These are phyloP conservation scores for Xestobium rufovillosum DNA, from an alignment of 2,888 invertebrate genomes.

Conservation along the genomic window DNA sequence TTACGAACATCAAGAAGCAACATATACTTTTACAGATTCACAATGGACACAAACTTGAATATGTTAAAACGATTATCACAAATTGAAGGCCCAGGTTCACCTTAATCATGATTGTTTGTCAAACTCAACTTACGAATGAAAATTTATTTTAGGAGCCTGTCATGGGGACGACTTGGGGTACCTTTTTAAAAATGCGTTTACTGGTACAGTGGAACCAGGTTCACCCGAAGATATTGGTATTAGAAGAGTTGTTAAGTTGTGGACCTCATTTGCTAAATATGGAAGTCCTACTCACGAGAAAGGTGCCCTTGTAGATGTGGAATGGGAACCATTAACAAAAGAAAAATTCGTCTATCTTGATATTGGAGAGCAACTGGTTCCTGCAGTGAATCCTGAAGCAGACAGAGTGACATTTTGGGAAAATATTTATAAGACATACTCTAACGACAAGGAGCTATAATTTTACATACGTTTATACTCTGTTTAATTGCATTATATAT, in stretches of 20 bases:
- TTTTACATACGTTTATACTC: no score
- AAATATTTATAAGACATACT: slow-evolving; percentile 28
- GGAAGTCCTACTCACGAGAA: neutral
- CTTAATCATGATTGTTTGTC: neutral
- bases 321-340: slow-evolving; percentile 20
- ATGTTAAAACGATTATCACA: slow-evolving; percentile 27
- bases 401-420: slow-evolving; percentile 29
- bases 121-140: no score
- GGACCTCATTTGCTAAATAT: slow-evolving; percentile 2
- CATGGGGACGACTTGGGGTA: slow-evolving; percentile 1
- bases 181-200: slow-evolving; percentile 3
- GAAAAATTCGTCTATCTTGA: slow-evolving; percentile 22
- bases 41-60: slow-evolving; percentile 29
- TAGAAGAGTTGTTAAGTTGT: neutral
- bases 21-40: slow-evolving; percentile 33
- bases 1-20: slow-evolving; percentile 20
- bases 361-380: slow-evolving; percentile 24
- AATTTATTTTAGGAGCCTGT: neutral
- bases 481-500: no score
- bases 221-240: slow-evolving; percentile 1
- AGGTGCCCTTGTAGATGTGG: slow-evolving; percentile 16
- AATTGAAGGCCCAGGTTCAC: neutral
- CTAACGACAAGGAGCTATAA: no score
- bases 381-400: slow-evolving; percentile 23
- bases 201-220: neutral